Evolutionary conservation across 2,113 vertebrate genomes (phyloP).

Genomic region (Corythornis cristatus): DNA sequence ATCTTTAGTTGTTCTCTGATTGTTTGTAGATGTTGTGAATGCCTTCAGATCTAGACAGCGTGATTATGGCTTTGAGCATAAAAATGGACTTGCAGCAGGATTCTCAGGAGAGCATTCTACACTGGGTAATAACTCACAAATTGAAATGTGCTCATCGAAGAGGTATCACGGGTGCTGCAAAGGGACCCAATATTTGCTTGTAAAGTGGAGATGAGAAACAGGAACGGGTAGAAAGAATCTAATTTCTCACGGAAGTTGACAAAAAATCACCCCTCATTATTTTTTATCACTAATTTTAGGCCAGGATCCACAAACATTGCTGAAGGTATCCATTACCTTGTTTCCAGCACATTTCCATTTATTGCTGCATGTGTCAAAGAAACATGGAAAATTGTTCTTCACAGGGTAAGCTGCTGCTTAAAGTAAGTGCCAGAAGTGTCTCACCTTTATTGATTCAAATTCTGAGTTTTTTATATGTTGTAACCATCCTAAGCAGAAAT

Average conservation of each 20-base stretch:
- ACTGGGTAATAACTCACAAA: conserved; percentile 2
- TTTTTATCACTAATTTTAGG: conserved; percentile 23
- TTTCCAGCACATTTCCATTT: neutral
- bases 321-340: neutral
- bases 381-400: neutral
- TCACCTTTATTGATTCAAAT: neutral
- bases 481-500: neutral
- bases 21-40: conserved; percentile 31
- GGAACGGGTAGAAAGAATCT: neutral
- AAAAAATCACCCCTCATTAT: neutral
- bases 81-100: conserved; percentile 38
- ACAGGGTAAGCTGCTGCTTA: neutral
- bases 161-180: neutral
- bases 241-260: conserved; percentile 24
- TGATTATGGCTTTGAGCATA: conserved; percentile 31
- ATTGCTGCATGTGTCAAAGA: neutral
- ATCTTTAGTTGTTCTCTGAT: conserved; percentile 30
- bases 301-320: neutral
- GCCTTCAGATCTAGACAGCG: conserved; percentile 16
- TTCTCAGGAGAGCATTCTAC: conserved; percentile 3
- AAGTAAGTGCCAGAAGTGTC: neutral
- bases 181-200: neutral
- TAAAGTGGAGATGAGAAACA: neutral
- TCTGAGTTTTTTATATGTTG: neutral
- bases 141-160: conserved; percentile 14